Evolutionary conservation across 2,113 vertebrate species (phyloP).

Genomic region (Leucopsar rothschildi): DNA sequence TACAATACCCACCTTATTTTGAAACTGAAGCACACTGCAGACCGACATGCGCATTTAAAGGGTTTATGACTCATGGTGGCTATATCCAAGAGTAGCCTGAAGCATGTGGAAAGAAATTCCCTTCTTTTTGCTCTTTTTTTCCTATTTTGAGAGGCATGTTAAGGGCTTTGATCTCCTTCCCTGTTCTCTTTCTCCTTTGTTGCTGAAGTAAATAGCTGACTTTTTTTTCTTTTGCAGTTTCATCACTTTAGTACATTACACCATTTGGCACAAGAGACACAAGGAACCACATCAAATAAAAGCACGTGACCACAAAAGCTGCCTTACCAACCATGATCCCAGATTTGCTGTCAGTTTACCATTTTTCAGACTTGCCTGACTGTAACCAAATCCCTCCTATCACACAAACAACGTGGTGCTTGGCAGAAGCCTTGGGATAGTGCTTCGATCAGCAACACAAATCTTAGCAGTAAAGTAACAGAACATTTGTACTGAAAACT

Average conservation of each 20-base stretch:
- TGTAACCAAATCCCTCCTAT: slow-evolving; percentile 69
- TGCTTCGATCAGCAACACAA: slow-evolving; percentile 66
- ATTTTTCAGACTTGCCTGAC: slow-evolving; percentile 65
- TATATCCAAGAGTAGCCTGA: neutral
- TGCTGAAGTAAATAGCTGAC: slow-evolving; percentile 54
- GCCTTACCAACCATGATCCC: slow-evolving; percentile 61
- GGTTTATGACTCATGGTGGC: neutral
- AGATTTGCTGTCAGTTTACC: slow-evolving; percentile 61
- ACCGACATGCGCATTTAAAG: neutral
- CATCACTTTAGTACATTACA: slow-evolving; percentile 71
- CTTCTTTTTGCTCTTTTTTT: slow-evolving; percentile 19
- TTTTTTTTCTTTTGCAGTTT: slow-evolving; percentile 65
- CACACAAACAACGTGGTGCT: slow-evolving; percentile 49
- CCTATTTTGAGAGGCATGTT: slow-evolving; percentile 31
- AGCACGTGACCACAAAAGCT: slow-evolving; percentile 72
- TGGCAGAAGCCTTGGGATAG: slow-evolving; percentile 63
- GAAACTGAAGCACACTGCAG: neutral
- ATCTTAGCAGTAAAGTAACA: slow-evolving; percentile 52
- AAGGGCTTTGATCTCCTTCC: slow-evolving; percentile 64
- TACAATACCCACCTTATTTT: neutral
- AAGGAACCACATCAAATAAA: slow-evolving; percentile 78
- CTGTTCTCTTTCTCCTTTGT: slow-evolving; percentile 38
- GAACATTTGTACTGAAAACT: slow-evolving; percentile 38
- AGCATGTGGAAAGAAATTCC: neutral
- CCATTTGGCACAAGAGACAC: slow-evolving; percentile 65